Percentiles rank a stretch among this genome's conserved stretches.
Conservation (phyloP, 2,888 invertebrate species). For the Diarsia rubi region DNA sequence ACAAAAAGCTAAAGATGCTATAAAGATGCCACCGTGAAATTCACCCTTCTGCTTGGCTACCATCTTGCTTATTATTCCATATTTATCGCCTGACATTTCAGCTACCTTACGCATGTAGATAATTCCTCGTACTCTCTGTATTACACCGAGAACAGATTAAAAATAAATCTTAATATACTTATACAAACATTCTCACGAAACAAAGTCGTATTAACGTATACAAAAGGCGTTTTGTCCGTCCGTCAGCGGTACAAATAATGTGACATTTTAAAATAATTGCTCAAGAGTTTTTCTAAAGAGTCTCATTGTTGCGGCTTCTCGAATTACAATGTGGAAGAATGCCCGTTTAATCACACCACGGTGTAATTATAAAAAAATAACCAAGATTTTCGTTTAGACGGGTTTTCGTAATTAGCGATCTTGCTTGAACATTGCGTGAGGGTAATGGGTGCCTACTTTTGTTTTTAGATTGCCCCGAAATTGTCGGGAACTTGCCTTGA, state of each 20-base stretch:
- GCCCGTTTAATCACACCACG: slow-evolving; percentile 65
- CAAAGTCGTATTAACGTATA: slow-evolving; percentile 63
- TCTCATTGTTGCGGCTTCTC: slow-evolving; percentile 68
- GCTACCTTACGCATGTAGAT: slow-evolving; percentile 41
- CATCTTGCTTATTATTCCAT: slow-evolving; percentile 48
- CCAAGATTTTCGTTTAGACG: slow-evolving; percentile 56
- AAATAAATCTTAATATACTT: slow-evolving; percentile 62
- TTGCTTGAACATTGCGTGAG: slow-evolving; percentile 52
- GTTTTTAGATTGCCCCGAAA: slow-evolving; percentile 56
- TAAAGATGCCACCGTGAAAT: slow-evolving; percentile 57
- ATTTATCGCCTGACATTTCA: slow-evolving; percentile 60
- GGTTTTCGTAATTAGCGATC: slow-evolving; percentile 55
- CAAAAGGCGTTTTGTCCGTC: slow-evolving; percentile 58
- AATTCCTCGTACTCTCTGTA: slow-evolving; percentile 48
- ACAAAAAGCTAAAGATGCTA: slow-evolving; percentile 45
- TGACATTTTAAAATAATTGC: slow-evolving; percentile 80
- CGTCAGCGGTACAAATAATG: slow-evolving; percentile 72
- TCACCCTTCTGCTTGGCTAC: slow-evolving; percentile 35
- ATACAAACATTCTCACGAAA: slow-evolving; percentile 71
- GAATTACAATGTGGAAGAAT: slow-evolving; percentile 70
- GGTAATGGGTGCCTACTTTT: slow-evolving; percentile 53
- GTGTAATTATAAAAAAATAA: slow-evolving; percentile 64
- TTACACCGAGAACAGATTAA: slow-evolving; percentile 59
- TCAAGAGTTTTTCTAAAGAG: slow-evolving; percentile 60
- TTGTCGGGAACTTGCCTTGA: slow-evolving; percentile 51